Conservation (phyloP, 1,140 invertebrate genomes). For the Cyclina sinensis region DNA sequence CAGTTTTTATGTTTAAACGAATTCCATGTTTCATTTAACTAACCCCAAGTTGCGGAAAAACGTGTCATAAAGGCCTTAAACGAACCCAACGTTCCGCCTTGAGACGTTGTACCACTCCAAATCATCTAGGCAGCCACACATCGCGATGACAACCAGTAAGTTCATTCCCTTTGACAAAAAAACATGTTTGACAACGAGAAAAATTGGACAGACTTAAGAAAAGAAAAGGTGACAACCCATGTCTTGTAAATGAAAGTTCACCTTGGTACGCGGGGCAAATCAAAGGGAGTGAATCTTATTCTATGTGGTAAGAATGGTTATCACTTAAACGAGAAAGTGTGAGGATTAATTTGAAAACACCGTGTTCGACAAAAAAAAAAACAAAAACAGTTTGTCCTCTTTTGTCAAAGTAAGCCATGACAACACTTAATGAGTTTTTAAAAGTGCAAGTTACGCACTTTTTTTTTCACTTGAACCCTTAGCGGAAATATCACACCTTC, state of each 20-base stretch:
- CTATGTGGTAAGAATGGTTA: not conserved
- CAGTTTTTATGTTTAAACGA: constrained; percentile 5
- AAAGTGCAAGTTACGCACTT: too few relatives aligned
- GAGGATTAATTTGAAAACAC: not conserved
- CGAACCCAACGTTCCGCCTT: constrained; percentile 35
- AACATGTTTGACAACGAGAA: constrained; percentile 26
- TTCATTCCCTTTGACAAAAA: constrained; percentile 38
- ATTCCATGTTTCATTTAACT: constrained; percentile 27
- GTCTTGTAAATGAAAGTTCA: not conserved
- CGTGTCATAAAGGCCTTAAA: constrained; percentile 34
- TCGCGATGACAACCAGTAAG: constrained; percentile 38
- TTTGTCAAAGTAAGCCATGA: too few relatives aligned
- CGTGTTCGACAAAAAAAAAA: too few relatives aligned
- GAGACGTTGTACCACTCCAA: not conserved
- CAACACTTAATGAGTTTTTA: too few relatives aligned
- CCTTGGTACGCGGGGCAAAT: not conserved
- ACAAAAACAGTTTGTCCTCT: too few relatives aligned
- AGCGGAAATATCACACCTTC: too few relatives aligned
- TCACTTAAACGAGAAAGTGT: not conserved
- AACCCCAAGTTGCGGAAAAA: constrained; percentile 43
- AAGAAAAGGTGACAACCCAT: constrained; percentile 16
- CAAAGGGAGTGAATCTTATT: constrained; percentile 3
- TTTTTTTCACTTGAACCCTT: too few relatives aligned
- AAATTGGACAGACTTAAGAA: constrained; percentile 42
- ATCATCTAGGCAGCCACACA: constrained; percentile 10